Evolutionary conservation across 2,113 vertebrate species (phyloP).

Genomic region (Megatriorchis doriae): DNA sequence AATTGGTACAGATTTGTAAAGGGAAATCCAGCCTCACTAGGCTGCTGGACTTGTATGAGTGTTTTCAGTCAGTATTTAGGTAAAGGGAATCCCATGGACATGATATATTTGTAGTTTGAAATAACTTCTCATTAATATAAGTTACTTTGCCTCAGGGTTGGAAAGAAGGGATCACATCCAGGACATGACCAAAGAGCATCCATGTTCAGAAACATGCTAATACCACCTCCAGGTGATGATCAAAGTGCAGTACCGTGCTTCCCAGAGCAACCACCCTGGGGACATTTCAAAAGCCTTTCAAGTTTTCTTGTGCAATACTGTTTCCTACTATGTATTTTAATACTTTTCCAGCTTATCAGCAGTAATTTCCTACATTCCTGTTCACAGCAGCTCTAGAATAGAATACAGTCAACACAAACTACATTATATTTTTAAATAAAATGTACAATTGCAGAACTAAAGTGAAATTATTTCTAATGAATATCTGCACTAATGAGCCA

Average conservation of each 20-base stretch:
- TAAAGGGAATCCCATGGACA: background rate
- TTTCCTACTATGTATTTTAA: background rate
- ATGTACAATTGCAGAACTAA: background rate
- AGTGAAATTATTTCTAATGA: background rate
- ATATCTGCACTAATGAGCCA: background rate
- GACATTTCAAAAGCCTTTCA: background rate
- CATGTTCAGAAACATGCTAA: background rate
- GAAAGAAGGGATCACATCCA: background rate
- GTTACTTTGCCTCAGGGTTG: background rate
- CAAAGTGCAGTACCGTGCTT: accelerated
- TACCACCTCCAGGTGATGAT: background rate
- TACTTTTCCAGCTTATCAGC: background rate
- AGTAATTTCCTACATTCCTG: background rate
- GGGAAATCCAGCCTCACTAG: background rate
- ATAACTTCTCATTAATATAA: background rate
- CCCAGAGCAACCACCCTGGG: background rate
- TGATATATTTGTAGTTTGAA: background rate
- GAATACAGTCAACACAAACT: background rate
- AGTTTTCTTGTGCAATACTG: background rate
- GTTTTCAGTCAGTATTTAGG: background rate
- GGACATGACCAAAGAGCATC: background rate
- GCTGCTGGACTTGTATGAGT: background rate
- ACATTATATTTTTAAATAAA: background rate
- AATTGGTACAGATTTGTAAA: background rate
- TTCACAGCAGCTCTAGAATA: background rate